These are phyloP conservation scores for Pseudomyrmex flavicornis DNA, from an alignment of 1,140 invertebrate species.

Conservation along the genomic window DNA sequence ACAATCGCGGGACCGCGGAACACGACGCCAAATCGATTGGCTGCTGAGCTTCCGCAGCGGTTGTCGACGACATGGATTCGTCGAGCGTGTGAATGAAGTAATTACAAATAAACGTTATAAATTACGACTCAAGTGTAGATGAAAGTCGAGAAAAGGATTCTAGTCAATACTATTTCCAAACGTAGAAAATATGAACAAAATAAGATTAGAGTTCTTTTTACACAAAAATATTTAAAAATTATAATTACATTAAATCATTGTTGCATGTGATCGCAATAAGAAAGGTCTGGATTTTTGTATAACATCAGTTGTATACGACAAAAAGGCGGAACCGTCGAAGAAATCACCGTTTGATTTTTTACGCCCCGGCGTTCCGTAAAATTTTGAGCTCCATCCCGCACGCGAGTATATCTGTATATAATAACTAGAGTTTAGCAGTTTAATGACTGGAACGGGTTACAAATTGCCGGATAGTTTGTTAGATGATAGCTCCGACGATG, in stretches of 20 bases:
- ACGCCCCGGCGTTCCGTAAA: neutral
- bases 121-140: neutral
- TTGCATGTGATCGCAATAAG: neutral
- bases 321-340: no score
- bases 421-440: constrained; percentile 52
- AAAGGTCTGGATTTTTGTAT: neutral
- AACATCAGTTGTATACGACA: neutral
- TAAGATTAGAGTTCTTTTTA: neutral
- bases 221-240: no score
- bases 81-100: neutral
- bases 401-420: neutral
- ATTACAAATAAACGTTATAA: neutral
- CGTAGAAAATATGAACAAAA: no score
- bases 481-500: constrained; percentile 43
- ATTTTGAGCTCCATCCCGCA: constrained; percentile 28
- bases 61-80: neutral
- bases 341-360: constrained; percentile 35
- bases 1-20: constrained; percentile 1
- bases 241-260: no score
- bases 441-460: constrained; percentile 53
- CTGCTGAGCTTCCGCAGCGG: neutral
- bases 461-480: constrained; percentile 40
- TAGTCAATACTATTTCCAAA: no score
- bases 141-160: no score
- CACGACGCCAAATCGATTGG: constrained; percentile 2